Percentiles rank a stretch among this genome's conserved stretches.
Evolutionary conservation across 2,113 vertebrate species (phyloP).

Genomic region (Pipra filicauda): DNA sequence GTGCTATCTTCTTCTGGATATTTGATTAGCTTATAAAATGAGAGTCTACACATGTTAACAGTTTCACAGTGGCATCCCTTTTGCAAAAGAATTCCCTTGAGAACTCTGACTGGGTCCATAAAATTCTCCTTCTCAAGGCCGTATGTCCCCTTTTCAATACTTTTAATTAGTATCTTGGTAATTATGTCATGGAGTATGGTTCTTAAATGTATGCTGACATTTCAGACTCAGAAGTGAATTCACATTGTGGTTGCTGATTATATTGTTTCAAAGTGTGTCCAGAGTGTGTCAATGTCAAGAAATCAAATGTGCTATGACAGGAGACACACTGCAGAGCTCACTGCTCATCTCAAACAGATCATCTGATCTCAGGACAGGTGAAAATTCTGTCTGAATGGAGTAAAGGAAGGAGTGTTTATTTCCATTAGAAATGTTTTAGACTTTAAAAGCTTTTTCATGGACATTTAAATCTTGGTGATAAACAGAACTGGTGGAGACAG

Average conservation of each 20-base stretch:
- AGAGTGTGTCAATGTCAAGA: not conserved
- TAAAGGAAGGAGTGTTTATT: not conserved
- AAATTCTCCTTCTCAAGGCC: not conserved
- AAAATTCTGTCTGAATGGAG: not conserved
- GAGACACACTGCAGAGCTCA: not conserved
- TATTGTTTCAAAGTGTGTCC: not conserved
- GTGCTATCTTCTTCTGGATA: not conserved
- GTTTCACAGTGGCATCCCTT: not conserved
- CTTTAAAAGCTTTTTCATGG: not conserved
- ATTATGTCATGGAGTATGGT: not conserved
- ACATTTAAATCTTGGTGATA: not conserved
- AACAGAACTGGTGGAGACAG: not conserved
- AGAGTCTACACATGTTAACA: not conserved
- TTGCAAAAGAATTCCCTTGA: not conserved
- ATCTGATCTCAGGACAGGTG: not conserved
- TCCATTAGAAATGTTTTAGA: not conserved
- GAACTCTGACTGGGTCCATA: not conserved
- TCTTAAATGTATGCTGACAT: not conserved
- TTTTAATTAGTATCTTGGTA: not conserved
- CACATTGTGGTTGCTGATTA: not conserved
- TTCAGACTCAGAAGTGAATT: not conserved
- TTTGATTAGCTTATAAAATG: not conserved
- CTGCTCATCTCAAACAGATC: accelerated
- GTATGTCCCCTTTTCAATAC: not conserved
- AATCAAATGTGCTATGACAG: conserved; percentile 5